A percentile compares a stretch with the other conserved stretches of the same genome.
Evolutionary conservation across 2,888 invertebrate genomes (phyloP).

Genomic region (Drosophila nigritarsus): DNA sequence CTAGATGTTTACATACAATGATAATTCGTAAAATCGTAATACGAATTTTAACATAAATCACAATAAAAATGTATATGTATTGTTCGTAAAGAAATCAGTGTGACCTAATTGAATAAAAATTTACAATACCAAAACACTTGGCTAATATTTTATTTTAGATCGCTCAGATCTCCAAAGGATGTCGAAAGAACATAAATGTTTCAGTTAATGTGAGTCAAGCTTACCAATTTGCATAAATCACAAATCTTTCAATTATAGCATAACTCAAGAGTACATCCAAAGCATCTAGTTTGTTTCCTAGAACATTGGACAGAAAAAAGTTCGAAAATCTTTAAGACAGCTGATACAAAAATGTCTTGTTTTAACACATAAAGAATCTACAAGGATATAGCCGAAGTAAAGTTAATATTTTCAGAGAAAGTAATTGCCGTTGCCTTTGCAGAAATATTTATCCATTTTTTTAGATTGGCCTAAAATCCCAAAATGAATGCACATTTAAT

Average conservation of each 20-base stretch:
- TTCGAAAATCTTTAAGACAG: too few relatives aligned
- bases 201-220: neutral
- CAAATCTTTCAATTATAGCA: too few relatives aligned
- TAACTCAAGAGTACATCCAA: too few relatives aligned
- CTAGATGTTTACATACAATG: conserved; percentile 4
- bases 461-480: neutral
- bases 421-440: too few relatives aligned
- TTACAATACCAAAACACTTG: conserved; percentile 1
- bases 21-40: conserved; percentile 6
- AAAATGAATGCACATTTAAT: neutral
- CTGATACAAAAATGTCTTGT: too few relatives aligned
- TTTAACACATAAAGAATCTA: too few relatives aligned
- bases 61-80: neutral
- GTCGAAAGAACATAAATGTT: neutral
- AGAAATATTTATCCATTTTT: too few relatives aligned
- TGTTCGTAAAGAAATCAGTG: conserved; percentile 17
- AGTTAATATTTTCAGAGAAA: neutral
- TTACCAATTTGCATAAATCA: too few relatives aligned
- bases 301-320: too few relatives aligned
- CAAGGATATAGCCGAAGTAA: neutral
- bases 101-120: conserved; percentile 41
- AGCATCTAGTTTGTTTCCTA: too few relatives aligned
- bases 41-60: conserved; percentile 7
- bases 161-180: neutral
- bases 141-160: neutral